Conservation (phyloP, 2,797 vertebrate genomes). For the Ataeniobius toweri region DNA sequence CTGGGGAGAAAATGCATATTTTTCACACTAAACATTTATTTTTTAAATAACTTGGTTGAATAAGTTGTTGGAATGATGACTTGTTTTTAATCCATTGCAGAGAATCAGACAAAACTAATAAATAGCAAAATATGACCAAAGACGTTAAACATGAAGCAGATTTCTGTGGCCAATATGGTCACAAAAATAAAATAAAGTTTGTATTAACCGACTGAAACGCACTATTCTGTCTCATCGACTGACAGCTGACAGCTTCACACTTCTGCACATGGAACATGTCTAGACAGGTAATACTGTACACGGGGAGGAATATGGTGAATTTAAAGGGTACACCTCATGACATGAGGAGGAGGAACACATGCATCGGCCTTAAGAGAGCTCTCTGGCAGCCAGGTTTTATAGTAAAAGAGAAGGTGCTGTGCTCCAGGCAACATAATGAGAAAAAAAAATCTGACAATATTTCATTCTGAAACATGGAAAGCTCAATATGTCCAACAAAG, state of each 20-base stretch:
- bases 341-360: constrained; percentile 38
- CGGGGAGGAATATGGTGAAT: constrained; percentile 41
- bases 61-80: not conserved
- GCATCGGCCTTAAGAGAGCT: constrained; percentile 62
- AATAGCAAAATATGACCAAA: constrained; percentile 44
- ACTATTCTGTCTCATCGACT: constrained; percentile 18
- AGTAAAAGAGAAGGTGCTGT: constrained; percentile 51
- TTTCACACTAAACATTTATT: not conserved
- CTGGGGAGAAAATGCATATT: too few species aligned
- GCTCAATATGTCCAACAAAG: constrained; percentile 70
- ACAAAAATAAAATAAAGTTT: constrained; percentile 23
- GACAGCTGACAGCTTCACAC: constrained; percentile 29
- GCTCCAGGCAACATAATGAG: constrained; percentile 57
- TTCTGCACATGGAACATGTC: constrained; percentile 40
- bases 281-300: constrained; percentile 38
- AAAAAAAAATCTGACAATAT: constrained; percentile 63
- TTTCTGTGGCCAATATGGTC: constrained; percentile 15
- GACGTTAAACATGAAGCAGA: constrained; percentile 10
- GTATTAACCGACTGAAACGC: constrained; percentile 32
- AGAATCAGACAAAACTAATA: not conserved
- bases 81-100: not conserved
- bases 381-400: constrained; percentile 60
- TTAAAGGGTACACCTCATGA: constrained; percentile 46
- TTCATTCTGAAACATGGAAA: constrained; percentile 67
- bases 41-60: not conserved